Evolutionary conservation across 2,888 invertebrate species (phyloP).

Genomic region (Coelinius sp.): DNA sequence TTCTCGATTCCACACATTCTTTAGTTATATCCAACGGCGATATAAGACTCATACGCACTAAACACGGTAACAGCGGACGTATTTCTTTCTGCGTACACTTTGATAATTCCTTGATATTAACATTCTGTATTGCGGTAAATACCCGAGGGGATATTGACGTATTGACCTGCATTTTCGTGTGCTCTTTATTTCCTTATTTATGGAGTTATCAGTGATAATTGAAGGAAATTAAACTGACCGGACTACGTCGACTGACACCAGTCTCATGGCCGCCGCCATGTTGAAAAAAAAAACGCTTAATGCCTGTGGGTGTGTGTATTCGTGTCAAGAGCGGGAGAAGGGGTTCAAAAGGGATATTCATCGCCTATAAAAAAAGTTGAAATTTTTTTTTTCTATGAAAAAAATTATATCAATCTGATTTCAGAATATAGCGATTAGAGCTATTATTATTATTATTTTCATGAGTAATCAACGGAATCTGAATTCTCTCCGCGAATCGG

Average conservation of each 20-base stretch:
- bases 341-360: not conserved
- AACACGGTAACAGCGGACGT: constrained; percentile 90
- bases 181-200: not conserved
- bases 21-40: constrained; percentile 89
- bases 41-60: constrained; percentile 93
- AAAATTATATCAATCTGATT: too few relatives aligned
- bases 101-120: constrained; percentile 83
- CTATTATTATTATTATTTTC: too few relatives aligned
- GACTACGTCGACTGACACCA: not conserved
- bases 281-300: constrained; percentile 7
- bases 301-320: not conserved
- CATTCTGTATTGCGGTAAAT: constrained; percentile 85
- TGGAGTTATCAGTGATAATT: not conserved
- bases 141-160: constrained; percentile 79
- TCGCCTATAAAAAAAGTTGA: too few relatives aligned
- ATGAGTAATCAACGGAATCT: too few relatives aligned
- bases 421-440: too few relatives aligned
- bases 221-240: not conserved
- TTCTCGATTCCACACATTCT: constrained; percentile 86
- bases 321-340: not conserved
- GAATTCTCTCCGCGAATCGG: too few relatives aligned
- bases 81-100: constrained; percentile 85
- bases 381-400: too few relatives aligned
- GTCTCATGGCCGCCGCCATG: not conserved
- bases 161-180: constrained; percentile 52